phyloP scores from a whole-genome alignment of 64 coral and sea anemone genomes.

The Montipora foliosa region DNA sequence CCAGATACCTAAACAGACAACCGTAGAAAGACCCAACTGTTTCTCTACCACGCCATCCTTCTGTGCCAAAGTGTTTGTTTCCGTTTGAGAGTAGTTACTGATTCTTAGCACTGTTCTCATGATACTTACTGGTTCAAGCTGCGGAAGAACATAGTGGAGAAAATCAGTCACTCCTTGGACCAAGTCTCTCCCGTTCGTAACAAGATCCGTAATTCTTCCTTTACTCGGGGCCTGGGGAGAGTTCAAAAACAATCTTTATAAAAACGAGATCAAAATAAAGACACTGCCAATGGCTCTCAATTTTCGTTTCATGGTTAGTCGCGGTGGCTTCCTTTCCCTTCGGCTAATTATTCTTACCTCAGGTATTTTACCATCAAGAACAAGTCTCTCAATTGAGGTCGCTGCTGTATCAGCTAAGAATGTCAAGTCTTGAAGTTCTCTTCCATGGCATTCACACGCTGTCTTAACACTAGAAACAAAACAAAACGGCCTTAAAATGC shows the following conservation, averaged over 20 bases:
- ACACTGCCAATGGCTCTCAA: too few relatives aligned
- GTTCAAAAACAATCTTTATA: neutral
- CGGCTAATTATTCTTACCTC: neutral
- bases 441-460: conserved; percentile 17
- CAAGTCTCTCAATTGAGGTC: conserved; percentile 21
- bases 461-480: conserved; percentile 23
- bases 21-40: too few relatives aligned
- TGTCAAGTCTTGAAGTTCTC: conserved; percentile 4
- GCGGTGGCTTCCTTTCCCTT: neutral
- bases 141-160: neutral
- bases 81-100: too few relatives aligned
- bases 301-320: too few relatives aligned
- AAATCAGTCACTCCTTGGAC: conserved; percentile 27
- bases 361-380: conserved; percentile 45
- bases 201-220: conserved; percentile 45
- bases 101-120: neutral
- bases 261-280: neutral
- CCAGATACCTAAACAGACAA: too few relatives aligned
- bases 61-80: neutral
- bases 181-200: conserved; percentile 20
- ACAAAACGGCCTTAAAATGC: neutral
- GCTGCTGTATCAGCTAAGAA: conserved; percentile 12
- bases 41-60: too few relatives aligned
- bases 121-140: conserved; percentile 24
- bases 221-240: conserved; percentile 14